Evolutionary conservation across 1,140 invertebrate species (phyloP), one percentile per base, ranked within the genome.

Genomic region (Neelides sp.): DNA sequence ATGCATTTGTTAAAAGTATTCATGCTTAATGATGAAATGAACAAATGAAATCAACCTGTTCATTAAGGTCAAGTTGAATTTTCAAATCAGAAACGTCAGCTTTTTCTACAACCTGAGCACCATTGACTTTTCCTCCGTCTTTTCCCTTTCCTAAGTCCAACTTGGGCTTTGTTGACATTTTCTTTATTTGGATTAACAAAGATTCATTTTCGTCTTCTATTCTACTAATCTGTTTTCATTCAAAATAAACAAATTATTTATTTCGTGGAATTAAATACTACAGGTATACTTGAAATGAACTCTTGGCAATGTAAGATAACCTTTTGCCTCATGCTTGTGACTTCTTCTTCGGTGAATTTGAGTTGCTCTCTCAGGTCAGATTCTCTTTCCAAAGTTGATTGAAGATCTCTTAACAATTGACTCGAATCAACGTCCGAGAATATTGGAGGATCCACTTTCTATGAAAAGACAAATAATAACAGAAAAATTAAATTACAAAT

Each of bases 151-250:
- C 68, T 50, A 73, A 68, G 64, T 83, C 79, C 45, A 78, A 80
- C 80, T 75, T 78, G 68, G 80, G 77, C 72, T 80, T 79, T 64
- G 61, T 62, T 69, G 85, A 85, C 82, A 92, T 85, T 79, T 89
- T 91, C 76, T 90, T 89, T 64, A 93, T 77, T 74, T 92, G 88
- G 69, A 87, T 75, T 65, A 83, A 79, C 68, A 93, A 74, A 49
- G 82, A 85, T 70, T 93, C 89, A 74, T 92, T 92, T 74, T 93
- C 89, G 67, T 91, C 85, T 73, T 93, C 89, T 63, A 91, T 76
- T 55, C 85, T 77, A 55, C 56, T 55, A 17, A 57, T 61, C 53
- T 58, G 30, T 20, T 32, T 36, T 36, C 4, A 47, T 23, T 23
- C 13, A 12, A 39, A 17, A 7, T 17, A 39, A n/a, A n/a, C n/a